Conservation (phyloP, 2,888 invertebrate genomes). For the Clostera curtula region DNA sequence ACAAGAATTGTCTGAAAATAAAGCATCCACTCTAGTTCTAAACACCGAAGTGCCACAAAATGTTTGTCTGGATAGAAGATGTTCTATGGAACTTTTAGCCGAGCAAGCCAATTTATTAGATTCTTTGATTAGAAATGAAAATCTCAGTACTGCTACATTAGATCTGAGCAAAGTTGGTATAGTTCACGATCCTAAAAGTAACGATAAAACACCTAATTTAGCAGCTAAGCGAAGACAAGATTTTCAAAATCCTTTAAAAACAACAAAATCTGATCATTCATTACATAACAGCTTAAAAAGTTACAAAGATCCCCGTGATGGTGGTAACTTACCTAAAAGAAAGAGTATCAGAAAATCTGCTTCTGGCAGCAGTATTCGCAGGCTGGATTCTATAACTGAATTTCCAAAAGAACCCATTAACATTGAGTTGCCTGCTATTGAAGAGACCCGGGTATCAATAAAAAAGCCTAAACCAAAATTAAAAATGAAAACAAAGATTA, state of each 20-base stretch:
- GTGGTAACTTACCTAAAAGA: slow-evolving; percentile 33
- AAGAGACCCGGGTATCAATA: slow-evolving; percentile 53
- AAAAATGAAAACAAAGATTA: slow-evolving; percentile 71
- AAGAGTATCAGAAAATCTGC: slow-evolving; percentile 60
- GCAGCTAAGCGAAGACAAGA: slow-evolving; percentile 27
- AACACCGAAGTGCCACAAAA: slow-evolving; percentile 16
- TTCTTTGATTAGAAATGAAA: slow-evolving; percentile 68
- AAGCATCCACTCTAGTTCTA: slow-evolving; percentile 16
- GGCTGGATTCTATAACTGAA: slow-evolving; percentile 65
- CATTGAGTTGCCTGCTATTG: slow-evolving; percentile 52
- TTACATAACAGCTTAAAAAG: slow-evolving; percentile 48
- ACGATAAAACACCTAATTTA: slow-evolving; percentile 16
- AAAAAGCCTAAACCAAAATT: slow-evolving; percentile 43
- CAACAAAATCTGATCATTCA: slow-evolving; percentile 65
- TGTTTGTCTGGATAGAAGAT: slow-evolving; percentile 61
- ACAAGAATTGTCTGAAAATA: slow-evolving; percentile 10
- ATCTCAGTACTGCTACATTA: slow-evolving; percentile 59
- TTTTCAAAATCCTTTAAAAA: slow-evolving; percentile 41
- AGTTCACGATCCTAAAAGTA: slow-evolving; percentile 22
- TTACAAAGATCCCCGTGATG: slow-evolving; percentile 30
- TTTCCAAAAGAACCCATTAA: slow-evolving; percentile 41
- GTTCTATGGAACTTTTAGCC: slow-evolving; percentile 73
- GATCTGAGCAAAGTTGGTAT: slow-evolving; percentile 63
- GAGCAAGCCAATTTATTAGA: slow-evolving; percentile 73
- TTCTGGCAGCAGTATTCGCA: slow-evolving; percentile 56